Base-by-base conservation (phyloP, 1,140 invertebrate genomes). In the Anastrepha obliqua region DNA sequence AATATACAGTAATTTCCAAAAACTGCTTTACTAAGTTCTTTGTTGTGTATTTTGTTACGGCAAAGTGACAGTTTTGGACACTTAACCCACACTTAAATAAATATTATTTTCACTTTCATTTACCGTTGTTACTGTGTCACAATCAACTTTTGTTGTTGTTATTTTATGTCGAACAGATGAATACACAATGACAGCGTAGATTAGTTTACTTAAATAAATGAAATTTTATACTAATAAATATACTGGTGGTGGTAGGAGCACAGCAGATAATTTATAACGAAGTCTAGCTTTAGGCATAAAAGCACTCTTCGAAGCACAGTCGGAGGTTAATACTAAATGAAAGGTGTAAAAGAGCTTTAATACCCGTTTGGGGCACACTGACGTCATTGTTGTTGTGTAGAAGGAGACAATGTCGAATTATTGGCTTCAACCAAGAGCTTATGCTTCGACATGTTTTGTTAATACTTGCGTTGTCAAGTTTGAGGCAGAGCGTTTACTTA, bases 171-270 rank as follows among this genome's bases (percentile, higher is more conserved):
- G 15, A 74, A 47, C 42, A 47, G 44, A 74, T 74, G 67, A 74
- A 74, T 44, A 74, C 42, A 74, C 15, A 74, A 74, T 47, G 67
- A 74, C 67, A 74, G 67, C 42, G 90, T 90, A 91, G 91, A 91
- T 91, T 91, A 91, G 91, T 91, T 91, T 91, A 89, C 90, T 90
- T 89, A 91, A 91, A 91, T 91, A 91, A 90, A 91, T 91, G 90
- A 90, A 91, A 91, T 91, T 91, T 91, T 89, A 90, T 88, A 90
- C 89, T 90, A 90, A 91, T 91, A 47, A 13, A 62, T 62, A 11
- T 55, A 55, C 51, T 8, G 51, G 51, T 8, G 29, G 29, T 29
- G 29, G 29, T 0, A 29, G 29, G 29, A 29, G 51, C 2, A 8
- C 51, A 55, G 3, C 51, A 55, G 67, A 42, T 5, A 47, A 47